Conservation (phyloP, 1,140 invertebrate genomes). For the Argopecten irradians region DNA sequence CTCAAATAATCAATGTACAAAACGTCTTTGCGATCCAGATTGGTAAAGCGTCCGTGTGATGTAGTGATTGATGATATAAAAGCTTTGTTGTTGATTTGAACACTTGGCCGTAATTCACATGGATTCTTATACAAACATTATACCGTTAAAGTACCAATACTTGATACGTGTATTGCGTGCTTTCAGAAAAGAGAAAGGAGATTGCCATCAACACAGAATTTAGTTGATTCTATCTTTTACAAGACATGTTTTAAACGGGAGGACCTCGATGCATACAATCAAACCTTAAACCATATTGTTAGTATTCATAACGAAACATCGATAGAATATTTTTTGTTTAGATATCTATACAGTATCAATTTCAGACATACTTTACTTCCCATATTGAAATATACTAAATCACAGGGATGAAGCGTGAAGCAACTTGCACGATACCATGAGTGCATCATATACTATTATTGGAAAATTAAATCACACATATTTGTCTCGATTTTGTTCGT, state of each 20-base stretch:
- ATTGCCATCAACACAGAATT: background rate
- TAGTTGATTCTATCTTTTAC: background rate
- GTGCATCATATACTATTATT: no score
- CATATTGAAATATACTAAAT: no score
- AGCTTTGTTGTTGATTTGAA: background rate
- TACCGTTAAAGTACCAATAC: background rate
- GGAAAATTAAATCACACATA: no score
- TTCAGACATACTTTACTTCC: no score
- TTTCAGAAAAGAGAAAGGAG: background rate
- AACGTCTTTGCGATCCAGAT: background rate
- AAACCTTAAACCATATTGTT: no score
- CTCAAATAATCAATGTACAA: background rate
- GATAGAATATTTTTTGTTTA: no score
- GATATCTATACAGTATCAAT: no score
- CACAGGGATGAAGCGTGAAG: no score
- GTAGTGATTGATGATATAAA: background rate
- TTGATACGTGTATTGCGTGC: background rate
- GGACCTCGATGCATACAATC: no score
- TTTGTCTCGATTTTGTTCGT: no score
- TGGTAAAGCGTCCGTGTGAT: background rate
- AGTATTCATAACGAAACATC: no score
- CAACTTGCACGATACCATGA: no score
- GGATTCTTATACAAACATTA: slow-evolving; percentile 1
- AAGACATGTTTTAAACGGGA: background rate
- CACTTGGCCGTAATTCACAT: background rate